Evolutionary conservation across 2,113 vertebrate species (phyloP), one percentile per base, ranked within the genome.

Genomic region (Carollia perspicillata): DNA sequence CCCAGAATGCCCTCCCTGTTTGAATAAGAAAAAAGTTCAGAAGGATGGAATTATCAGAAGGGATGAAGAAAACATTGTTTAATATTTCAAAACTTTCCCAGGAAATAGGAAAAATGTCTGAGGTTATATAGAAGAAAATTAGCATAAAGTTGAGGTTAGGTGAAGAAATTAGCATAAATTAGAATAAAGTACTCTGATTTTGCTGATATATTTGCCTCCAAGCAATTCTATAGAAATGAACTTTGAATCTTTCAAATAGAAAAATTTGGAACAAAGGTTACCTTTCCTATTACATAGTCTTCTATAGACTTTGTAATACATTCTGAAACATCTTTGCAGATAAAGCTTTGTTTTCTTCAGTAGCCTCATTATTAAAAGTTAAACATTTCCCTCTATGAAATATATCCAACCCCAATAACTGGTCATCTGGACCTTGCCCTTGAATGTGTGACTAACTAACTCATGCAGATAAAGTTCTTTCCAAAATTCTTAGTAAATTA

Each of bases 101-200:
- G 86, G 42, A 96, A 97, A 95, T 78, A 88, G 30, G 71, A 47
- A 97, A 97, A 95, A 78, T 93, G 28, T 84, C 84, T 92, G 53
- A 95, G 68, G 65, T 84, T 96, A 90, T 83, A 74, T 42, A 71
- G 84, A 74, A 94, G 83, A 65, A 95, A 93, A 97, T 97, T 86
- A 97, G 66, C 93, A 96, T 91, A 93, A 95, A 75, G 30, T 89
- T 78, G 71, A 96, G 83, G 71, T 84, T 90, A 90, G 65, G 44
- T 79, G 37, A 72, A 71, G 26, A 97, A 96, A 93, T 86, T 93
- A 95, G 58, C 89, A 95, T 96, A 95, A 93, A 93, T 97, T 97
- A 94, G 87, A 93, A 97, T 96, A 95, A 96, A 95, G 71, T n/a
- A 49, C 69, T 95, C 58, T 78, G 58, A 93, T 96, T 96, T 97